Evolutionary conservation across 1,140 invertebrate species (phyloP).

Genomic region (Chionoecetes opilio): DNA sequence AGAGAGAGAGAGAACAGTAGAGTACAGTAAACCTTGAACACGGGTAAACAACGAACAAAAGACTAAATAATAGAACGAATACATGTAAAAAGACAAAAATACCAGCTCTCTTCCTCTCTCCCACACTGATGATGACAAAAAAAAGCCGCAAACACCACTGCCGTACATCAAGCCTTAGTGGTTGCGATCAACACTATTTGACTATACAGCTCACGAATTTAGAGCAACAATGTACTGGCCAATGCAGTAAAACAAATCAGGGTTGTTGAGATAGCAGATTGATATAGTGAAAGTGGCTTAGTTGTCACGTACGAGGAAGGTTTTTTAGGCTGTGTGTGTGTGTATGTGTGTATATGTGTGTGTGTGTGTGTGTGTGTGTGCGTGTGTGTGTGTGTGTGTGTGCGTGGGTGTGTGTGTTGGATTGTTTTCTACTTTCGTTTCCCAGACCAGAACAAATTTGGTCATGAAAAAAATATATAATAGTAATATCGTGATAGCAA

Average conservation of each 20-base stretch:
- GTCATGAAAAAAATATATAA: no score
- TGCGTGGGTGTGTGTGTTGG: conserved; percentile 36
- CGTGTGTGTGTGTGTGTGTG: conserved; percentile 52
- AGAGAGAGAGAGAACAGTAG: not conserved
- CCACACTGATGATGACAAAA: no score
- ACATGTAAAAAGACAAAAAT: not conserved
- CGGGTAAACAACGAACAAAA: not conserved
- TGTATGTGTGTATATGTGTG: conserved; percentile 47
- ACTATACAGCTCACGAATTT: conserved; percentile 17
- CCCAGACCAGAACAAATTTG: no score
- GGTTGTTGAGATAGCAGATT: not conserved
- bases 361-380: conserved; percentile 51
- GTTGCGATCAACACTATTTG: not conserved
- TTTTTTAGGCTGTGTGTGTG: not conserved
- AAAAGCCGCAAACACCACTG: not conserved
- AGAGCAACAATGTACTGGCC: not conserved
- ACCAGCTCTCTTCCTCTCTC: no score
- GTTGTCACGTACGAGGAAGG: not conserved
- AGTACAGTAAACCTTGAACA: not conserved
- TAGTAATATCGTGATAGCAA: not conserved
- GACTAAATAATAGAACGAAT: no score
- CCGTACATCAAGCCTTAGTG: not conserved
- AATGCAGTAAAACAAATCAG: conserved; percentile 21
- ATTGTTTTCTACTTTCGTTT: not conserved
- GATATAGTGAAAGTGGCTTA: conserved; percentile 5